Percentiles rank a stretch among this genome's conserved stretches.
Evolutionary conservation across 2,888 invertebrate genomes (phyloP).

Genomic region (Lissonota sp.): DNA sequence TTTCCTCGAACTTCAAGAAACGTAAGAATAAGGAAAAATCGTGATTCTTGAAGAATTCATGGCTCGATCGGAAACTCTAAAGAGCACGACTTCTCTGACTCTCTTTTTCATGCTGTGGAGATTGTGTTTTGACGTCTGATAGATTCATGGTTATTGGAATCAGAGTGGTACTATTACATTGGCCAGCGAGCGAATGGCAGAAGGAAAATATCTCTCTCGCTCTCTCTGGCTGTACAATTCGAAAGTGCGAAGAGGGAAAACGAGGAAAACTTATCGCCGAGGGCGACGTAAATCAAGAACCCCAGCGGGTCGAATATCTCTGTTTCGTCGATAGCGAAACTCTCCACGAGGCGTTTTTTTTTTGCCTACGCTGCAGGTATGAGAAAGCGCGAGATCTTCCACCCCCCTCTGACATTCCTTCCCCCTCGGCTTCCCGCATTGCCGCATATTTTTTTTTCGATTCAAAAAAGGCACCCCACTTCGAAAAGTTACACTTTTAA

Average conservation of each 20-base stretch:
- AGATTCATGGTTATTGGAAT: conserved; percentile 93
- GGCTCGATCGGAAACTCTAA: conserved; percentile 27
- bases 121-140: conserved; percentile 91
- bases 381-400: conserved; percentile 36
- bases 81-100: conserved; percentile 41
- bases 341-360: conserved; percentile 57
- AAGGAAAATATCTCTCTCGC: conserved; percentile 33
- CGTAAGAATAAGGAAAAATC: neutral
- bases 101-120: conserved; percentile 83
- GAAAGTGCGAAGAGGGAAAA: conserved; percentile 44
- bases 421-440: conserved; percentile 12
- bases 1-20: neutral
- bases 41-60: neutral
- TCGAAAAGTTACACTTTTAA: too few relatives aligned
- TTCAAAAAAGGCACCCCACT: too few relatives aligned
- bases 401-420: conserved; percentile 8
- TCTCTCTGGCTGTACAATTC: conserved; percentile 33
- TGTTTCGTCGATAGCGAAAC: conserved; percentile 69
- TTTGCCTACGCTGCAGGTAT: conserved; percentile 68
- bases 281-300: conserved; percentile 77
- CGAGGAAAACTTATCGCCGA: conserved; percentile 61
- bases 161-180: conserved; percentile 82
- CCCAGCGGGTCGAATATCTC: conserved; percentile 60
- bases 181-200: conserved; percentile 42
- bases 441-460: conserved; percentile 16